These are phyloP conservation scores for Ictalurus punctatus DNA, from an alignment of 2,113 vertebrate genomes.

Conservation along the genomic window DNA sequence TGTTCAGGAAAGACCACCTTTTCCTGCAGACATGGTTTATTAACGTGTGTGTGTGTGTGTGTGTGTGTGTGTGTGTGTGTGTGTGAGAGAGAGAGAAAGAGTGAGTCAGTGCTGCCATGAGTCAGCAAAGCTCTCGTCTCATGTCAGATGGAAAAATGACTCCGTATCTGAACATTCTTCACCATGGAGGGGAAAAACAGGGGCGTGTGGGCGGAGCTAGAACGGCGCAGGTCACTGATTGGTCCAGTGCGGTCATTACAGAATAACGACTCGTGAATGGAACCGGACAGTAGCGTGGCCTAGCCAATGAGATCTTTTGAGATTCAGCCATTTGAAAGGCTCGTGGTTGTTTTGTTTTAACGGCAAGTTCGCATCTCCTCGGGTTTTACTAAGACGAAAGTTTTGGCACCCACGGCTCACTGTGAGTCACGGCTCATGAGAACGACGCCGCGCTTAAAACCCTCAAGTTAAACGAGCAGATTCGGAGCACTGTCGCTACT, in stretches of 20 bases:
- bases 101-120: neutral
- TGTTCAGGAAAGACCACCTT: constrained; percentile 15
- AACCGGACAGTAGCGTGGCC: neutral
- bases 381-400: too few species aligned
- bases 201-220: neutral
- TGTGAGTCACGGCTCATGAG: too few species aligned
- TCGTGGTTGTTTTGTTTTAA: too few species aligned
- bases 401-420: too few species aligned
- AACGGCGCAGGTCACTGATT: neutral
- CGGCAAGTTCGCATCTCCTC: neutral
- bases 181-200: neutral
- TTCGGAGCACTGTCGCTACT: too few species aligned
- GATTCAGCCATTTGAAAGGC: neutral
- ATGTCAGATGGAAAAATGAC: neutral
- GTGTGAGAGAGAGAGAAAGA: neutral
- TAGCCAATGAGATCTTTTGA: neutral
- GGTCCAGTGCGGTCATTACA: neutral
- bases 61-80: neutral
- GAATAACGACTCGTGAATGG: too few species aligned
- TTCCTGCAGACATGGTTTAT: constrained; percentile 14
- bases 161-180: neutral
- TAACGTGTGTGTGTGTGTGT: neutral
- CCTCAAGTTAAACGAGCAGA: too few species aligned
- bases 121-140: neutral
- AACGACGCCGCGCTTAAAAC: neutral